Conservation (phyloP, 2,888 invertebrate species). For the Philereme vetulata region DNA sequence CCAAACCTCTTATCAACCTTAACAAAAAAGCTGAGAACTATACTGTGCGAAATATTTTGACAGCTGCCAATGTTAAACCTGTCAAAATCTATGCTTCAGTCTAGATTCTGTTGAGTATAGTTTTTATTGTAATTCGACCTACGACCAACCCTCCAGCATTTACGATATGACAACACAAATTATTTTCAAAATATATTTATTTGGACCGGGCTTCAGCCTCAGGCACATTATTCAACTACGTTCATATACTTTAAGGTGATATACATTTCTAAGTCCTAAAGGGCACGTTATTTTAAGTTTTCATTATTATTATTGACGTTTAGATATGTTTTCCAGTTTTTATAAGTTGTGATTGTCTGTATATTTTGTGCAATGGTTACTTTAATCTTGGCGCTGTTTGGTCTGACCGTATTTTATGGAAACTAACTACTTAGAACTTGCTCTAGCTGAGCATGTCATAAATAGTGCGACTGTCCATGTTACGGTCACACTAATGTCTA, state of each 20-base stretch:
- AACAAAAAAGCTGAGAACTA: no score
- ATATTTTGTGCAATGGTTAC: slow-evolving; percentile 63
- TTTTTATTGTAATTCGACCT: slow-evolving; percentile 20
- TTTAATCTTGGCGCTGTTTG: slow-evolving; percentile 32
- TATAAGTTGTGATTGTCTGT: slow-evolving; percentile 51
- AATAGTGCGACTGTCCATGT: no score
- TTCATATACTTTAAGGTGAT: slow-evolving; percentile 30
- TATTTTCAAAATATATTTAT: slow-evolving; percentile 24
- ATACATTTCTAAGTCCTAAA: slow-evolving; percentile 29
- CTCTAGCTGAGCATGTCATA: no score
- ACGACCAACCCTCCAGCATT: slow-evolving; percentile 23
- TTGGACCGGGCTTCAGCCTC: slow-evolving; percentile 19
- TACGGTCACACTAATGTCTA: no score
- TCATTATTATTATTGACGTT: slow-evolving; percentile 29
- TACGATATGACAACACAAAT: slow-evolving; percentile 36
- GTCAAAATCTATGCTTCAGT: no score
- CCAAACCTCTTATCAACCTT: no score
- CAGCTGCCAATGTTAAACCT: no score
- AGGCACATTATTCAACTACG: slow-evolving; percentile 28
- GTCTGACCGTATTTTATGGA: slow-evolving; percentile 12
- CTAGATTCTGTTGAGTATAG: background rate
- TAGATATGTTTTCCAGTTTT: slow-evolving; percentile 40
- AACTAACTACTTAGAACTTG: no score
- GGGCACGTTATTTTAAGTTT: slow-evolving; percentile 30
- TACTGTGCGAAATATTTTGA: no score